A percentile compares a stretch with the other conserved stretches of the same genome.
Conservation (phyloP, 2,888 invertebrate species). For the Chloromyia formosa region DNA sequence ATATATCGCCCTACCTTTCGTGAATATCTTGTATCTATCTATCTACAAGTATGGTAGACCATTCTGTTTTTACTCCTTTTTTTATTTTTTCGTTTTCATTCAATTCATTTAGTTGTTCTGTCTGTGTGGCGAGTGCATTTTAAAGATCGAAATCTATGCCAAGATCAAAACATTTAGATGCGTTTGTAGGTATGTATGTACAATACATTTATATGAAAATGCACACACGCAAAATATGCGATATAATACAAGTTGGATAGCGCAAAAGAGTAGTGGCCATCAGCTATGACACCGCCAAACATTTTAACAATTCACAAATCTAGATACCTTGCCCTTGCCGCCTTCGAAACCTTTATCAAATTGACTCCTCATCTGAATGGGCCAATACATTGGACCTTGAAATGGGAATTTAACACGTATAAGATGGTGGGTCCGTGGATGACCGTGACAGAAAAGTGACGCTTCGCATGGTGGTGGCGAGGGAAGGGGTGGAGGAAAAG, state of each 20-base stretch:
- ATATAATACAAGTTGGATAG: constrained; percentile 9
- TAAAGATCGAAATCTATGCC: constrained; percentile 8
- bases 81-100: background rate
- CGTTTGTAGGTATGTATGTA: background rate
- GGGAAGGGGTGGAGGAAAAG: too few species aligned
- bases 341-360: constrained; percentile 26
- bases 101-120: constrained; percentile 9
- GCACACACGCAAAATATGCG: constrained; percentile 29
- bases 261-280: constrained; percentile 30
- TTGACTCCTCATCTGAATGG: constrained; percentile 9
- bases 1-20: too few species aligned
- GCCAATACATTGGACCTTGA: background rate
- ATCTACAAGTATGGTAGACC: too few species aligned
- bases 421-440: background rate
- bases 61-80: too few species aligned
- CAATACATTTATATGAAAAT: background rate
- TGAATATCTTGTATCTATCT: too few species aligned
- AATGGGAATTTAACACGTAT: background rate
- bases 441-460: too few species aligned
- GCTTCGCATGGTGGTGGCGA: too few species aligned
- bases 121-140: constrained; percentile 29
- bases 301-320: constrained; percentile 38
- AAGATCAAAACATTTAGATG: background rate
- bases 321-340: constrained; percentile 21
- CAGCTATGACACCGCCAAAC: constrained; percentile 38